These are phyloP conservation scores for Coenonympha glycerion DNA, from an alignment of 2,888 invertebrate species.

Conservation along the genomic window DNA sequence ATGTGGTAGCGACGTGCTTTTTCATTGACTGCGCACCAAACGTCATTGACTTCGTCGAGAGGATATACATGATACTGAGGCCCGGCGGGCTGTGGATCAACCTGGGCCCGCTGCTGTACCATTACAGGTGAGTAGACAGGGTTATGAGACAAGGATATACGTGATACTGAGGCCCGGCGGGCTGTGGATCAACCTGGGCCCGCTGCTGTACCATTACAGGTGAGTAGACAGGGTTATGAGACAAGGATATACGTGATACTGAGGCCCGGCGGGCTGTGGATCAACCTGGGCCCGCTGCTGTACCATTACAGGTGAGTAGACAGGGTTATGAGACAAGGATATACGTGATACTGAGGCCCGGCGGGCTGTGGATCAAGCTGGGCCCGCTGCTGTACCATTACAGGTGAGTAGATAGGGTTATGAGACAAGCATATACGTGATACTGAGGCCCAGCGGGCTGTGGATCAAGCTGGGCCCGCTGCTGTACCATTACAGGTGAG, in stretches of 20 bases:
- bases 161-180: constrained; percentile 92
- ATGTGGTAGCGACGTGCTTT: constrained; percentile 97
- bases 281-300: constrained; percentile 92
- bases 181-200: constrained; percentile 92
- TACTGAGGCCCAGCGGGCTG: no score
- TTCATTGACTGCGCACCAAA: constrained; percentile 99
- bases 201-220: constrained; percentile 85
- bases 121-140: no score
- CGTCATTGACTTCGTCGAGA: constrained; percentile 94
- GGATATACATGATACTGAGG: constrained; percentile 90
- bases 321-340: no score
- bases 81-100: constrained; percentile 94
- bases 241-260: constrained; percentile 92
- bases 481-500: no score
- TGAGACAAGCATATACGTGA: no score
- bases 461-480: no score
- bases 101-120: constrained; percentile 88
- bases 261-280: constrained; percentile 92
- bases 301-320: no score
- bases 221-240: no score
- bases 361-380: constrained; percentile 91
- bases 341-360: constrained; percentile 90
- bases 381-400: constrained; percentile 90
- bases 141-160: no score
- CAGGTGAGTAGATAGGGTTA: no score